Percentiles rank a stretch among this genome's conserved stretches.
phyloP scores from a whole-genome alignment of 2,797 vertebrate species.

The Sparidentex hasta region DNA sequence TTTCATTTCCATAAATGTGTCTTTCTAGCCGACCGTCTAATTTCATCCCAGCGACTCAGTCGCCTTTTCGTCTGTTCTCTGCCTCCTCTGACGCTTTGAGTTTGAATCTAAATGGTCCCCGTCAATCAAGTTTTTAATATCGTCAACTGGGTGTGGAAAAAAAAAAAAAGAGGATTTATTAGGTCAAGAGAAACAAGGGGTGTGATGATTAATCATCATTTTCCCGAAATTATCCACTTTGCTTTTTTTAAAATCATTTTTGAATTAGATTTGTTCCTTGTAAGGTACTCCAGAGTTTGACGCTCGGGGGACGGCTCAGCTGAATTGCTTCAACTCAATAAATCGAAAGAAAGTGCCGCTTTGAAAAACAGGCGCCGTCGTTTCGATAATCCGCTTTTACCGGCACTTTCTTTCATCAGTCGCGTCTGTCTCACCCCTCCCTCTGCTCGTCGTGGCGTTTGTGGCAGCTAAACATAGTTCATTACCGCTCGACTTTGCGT shows the following conservation, averaged over 20 bases:
- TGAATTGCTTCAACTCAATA: constrained; percentile 8
- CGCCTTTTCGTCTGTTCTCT: neutral
- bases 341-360: neutral
- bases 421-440: neutral
- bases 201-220: no score
- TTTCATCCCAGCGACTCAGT: constrained; percentile 9
- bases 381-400: neutral
- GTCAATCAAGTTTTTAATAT: neutral
- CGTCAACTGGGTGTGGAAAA: no score
- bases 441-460: constrained; percentile 10
- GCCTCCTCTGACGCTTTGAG: neutral
- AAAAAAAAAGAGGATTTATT: neutral
- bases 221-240: neutral
- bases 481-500: constrained; percentile 36
- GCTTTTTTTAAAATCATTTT: neutral
- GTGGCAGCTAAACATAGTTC: constrained; percentile 4
- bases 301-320: neutral
- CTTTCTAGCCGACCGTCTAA: constrained; percentile 20
- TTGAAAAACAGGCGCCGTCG: constrained; percentile 4
- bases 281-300: neutral
- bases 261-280: neutral
- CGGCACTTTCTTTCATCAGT: neutral
- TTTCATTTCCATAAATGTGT: constrained; percentile 42
- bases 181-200: no score
- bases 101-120: constrained; percentile 11